Evolutionary conservation across 1,140 invertebrate species (phyloP), one percentile per base, ranked within the genome.

Genomic region (Fopius arisanus): DNA sequence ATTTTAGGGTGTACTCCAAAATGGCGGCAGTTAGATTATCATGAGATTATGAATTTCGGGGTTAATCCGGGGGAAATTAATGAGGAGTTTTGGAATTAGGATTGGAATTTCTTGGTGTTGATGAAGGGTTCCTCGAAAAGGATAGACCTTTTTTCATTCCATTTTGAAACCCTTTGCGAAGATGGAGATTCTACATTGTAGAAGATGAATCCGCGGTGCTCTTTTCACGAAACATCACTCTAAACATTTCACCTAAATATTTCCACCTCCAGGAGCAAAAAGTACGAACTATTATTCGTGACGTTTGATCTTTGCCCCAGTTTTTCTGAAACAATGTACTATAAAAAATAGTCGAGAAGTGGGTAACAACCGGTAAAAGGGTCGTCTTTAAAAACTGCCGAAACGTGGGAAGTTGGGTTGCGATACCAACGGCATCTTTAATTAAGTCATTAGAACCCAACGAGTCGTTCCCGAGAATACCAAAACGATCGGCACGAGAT

Each of bases 381-480:
- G 19, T 19, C 5, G 19, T 19, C n/a, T 21, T 59, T 59, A 12
- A 59, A 59, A 59, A 59, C 54, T 59, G 54, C 54, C 23, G 54
- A 28, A 59, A 59, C 54, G 54, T 59, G 54, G 21, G 23, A 59
- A 59, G 21, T 59, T 59, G 9, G 14, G 54, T 37, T 51, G 19
- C 14, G 43, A 51, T 51, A 59, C 54, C 54, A 26, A 3, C 2
- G 54, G 54, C 54, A 59, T 59, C 54, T 59, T 59, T 59, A 59
- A 59, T 59, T 59, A 59, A 59, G 54, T 59, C 54, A 59, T 59
- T 59, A 59, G 26, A 59, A 59, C 54, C 54, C 23, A 59, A 59
- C 54, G 54, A 59, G 54, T 59, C 54, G 54, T 59, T 59, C 26
- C 54, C 54, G 19, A 59, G 54, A 59, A 23, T 59, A 59, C 19